Base-by-base conservation (phyloP, 1,140 invertebrate genomes). In the Sycophila sp. region DNA sequence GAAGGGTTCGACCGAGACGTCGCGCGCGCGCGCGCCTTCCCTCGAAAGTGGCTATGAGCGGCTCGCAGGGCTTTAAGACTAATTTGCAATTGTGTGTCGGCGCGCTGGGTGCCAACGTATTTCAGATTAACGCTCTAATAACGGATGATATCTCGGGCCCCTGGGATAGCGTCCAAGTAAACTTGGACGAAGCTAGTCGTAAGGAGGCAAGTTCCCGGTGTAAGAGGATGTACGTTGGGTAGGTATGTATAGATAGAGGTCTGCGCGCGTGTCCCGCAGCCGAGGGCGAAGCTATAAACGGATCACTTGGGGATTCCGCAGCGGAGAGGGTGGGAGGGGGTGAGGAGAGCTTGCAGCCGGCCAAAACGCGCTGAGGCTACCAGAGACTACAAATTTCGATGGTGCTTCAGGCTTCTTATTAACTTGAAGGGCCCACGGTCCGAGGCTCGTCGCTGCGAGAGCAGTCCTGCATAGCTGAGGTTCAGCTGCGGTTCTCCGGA, bases 111-210 rank as follows among this genome's bases (percentile, higher is more conserved):
- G 56, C 68, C 70, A 75, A 74, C 73, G 69, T 78, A 78, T 80
- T 81, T 80, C 73, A 77, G 77, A 80, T 80, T 82, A 82, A 81
- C 73, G 64, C 76, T 71, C 74, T 81, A 83, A 81, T 80, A 82
- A 79, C 75, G 76, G 78, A 80, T 80, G 78, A 81, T 81, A 80
- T 79, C 79, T 80, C 55, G 64, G 72, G 69, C 76, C 77, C 15
- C 47, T 74, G 80, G 75, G 80, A 78, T 77, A 75, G 73, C 58
- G 73, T 76, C 74, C 75, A 69, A 72, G 75, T 73, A 76, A 76
- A 79, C 79, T 80, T 78, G 75, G 66, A 74, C 76, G 69, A 73
- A 75, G 62, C 74, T 74, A 76, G 79, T 77, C 71, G 72, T 74
- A 73, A 74, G 74, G 40, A 32, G n/a, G 28, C 30, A 58, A 34